phyloP scores from a whole-genome alignment of 1,140 invertebrate genomes.

The Phenacoccus solenopsis region DNA sequence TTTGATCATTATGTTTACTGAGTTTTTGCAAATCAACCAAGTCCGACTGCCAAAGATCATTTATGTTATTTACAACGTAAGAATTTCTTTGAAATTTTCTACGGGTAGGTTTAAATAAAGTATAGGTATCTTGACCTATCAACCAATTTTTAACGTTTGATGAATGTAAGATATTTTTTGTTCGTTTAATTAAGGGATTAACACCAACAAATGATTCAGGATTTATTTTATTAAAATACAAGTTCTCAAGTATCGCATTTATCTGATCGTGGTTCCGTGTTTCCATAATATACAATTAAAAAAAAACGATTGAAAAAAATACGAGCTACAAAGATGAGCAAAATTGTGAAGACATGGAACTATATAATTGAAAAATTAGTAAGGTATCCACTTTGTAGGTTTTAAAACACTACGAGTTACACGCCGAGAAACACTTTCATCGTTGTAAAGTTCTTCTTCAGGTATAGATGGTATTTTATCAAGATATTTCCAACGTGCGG shows the following conservation, averaged over 20 bases:
- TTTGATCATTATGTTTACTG: conserved; percentile 28
- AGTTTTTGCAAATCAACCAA: conserved; percentile 30
- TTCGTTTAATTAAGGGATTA: not conserved
- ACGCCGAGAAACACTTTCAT: not conserved
- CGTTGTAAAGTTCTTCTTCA: not conserved
- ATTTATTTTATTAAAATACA: not conserved
- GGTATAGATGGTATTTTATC: not conserved
- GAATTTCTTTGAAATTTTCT: conserved; percentile 26
- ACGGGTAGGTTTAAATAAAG: conserved; percentile 24
- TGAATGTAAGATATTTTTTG: not conserved
- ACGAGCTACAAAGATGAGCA: no score
- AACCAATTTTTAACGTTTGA: conserved; percentile 24
- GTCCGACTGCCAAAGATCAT: conserved; percentile 34
- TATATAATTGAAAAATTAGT: not conserved
- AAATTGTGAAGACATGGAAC: not conserved
- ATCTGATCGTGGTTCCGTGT: not conserved
- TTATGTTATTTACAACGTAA: conserved; percentile 26
- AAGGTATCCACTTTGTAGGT: not conserved
- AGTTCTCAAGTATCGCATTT: not conserved
- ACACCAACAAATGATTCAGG: not conserved
- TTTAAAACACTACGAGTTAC: not conserved
- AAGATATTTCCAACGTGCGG: not conserved
- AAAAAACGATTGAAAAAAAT: no score
- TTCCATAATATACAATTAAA: not conserved
- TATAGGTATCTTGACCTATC: conserved; percentile 25